A percentile compares a stretch with the other conserved stretches of the same genome.
phyloP scores from a whole-genome alignment of 2,113 vertebrate genomes.

The Podarcis cretensis region DNA sequence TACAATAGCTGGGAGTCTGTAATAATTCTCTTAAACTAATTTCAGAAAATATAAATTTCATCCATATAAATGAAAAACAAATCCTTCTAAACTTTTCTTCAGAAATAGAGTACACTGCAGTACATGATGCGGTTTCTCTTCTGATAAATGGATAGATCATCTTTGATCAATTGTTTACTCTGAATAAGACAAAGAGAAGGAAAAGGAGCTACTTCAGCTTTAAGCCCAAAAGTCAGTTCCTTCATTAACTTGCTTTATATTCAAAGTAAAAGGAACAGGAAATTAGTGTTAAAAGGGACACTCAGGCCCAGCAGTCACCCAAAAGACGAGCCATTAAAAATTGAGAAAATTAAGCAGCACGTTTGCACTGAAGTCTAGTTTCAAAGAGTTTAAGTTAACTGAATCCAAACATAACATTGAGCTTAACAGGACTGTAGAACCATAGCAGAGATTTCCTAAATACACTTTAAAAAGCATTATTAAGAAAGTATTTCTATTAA shows the following conservation, averaged over 20 bases:
- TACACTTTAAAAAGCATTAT: slow-evolving; percentile 13
- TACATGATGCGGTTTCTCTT: slow-evolving; percentile 57
- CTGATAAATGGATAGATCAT: slow-evolving; percentile 46
- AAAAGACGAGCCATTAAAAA: slow-evolving; percentile 21
- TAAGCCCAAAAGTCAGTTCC: slow-evolving; percentile 65
- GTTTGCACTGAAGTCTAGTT: not conserved
- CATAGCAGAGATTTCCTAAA: slow-evolving; percentile 32
- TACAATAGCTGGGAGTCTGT: slow-evolving; percentile 39
- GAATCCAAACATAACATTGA: not conserved
- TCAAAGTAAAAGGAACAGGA: slow-evolving; percentile 61
- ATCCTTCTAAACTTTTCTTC: slow-evolving; percentile 36
- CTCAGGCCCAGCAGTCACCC: slow-evolving; percentile 52
- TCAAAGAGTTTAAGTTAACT: not conserved
- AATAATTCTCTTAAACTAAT: slow-evolving; percentile 46
- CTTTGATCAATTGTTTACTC: slow-evolving; percentile 57
- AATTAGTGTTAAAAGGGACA: slow-evolving; percentile 69
- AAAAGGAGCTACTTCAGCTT: slow-evolving; percentile 64
- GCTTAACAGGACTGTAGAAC: not conserved
- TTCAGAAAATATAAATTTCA: slow-evolving; percentile 62
- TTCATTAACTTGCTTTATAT: slow-evolving; percentile 60
- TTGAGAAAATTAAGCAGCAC: slow-evolving; percentile 1
- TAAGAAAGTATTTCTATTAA: not conserved
- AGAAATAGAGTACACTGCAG: slow-evolving; percentile 59
- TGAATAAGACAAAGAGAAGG: slow-evolving; percentile 59
- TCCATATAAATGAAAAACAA: slow-evolving; percentile 56